phyloP scores from a whole-genome alignment of 2,888 invertebrate species.

The Crossocerus cetratus region DNA sequence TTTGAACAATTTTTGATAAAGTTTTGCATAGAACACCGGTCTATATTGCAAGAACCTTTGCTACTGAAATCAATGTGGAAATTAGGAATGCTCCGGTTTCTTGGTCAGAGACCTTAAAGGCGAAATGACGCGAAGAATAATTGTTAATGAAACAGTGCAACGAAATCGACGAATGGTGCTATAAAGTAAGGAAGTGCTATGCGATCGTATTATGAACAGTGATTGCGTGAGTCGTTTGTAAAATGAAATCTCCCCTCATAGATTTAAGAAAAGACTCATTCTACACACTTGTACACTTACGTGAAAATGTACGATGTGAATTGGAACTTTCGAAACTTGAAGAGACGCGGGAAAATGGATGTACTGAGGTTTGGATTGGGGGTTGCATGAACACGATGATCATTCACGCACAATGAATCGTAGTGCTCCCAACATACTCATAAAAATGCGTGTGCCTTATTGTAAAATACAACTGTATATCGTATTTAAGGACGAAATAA shows the following conservation, averaged over 20 bases:
- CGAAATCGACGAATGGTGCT: conserved; percentile 45
- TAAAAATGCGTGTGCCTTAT: conserved; percentile 17
- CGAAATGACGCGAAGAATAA: not conserved
- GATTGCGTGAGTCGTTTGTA: conserved; percentile 12
- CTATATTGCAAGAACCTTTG: too few species aligned
- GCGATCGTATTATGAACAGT: conserved; percentile 35
- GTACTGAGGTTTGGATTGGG: too few species aligned
- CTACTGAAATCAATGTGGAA: too few species aligned
- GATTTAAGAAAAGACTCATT: conserved; percentile 21
- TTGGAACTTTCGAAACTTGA: too few species aligned
- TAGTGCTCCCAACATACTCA: conserved; percentile 14
- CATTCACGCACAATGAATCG: conserved; percentile 5
- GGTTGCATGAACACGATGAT: too few species aligned
- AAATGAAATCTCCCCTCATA: conserved; percentile 13
- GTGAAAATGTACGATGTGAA: not conserved
- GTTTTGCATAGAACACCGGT: not conserved
- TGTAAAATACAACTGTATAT: conserved; percentile 49
- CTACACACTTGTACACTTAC: conserved; percentile 41
- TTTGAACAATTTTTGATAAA: not conserved
- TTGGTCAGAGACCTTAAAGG: too few species aligned
- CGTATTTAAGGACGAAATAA: conserved; percentile 42
- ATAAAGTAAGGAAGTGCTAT: conserved; percentile 33
- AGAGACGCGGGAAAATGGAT: too few species aligned
- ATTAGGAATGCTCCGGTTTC: too few species aligned
- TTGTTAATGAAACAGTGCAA: conserved; percentile 17